Conservation (phyloP, 2,888 invertebrate species). For the Ditula angustiorana region DNA sequence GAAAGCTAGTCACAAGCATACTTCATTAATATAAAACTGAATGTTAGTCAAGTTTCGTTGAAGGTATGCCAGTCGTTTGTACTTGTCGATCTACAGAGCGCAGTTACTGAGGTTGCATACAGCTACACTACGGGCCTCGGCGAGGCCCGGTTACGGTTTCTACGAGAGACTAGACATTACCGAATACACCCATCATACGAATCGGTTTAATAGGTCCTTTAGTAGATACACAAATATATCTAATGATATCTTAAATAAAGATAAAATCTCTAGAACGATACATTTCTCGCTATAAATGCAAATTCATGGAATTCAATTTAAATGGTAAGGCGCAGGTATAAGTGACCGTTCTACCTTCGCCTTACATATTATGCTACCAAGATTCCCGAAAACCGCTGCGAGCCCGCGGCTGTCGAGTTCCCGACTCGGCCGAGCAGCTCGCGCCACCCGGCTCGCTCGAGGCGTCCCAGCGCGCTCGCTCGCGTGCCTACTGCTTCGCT, state of each 20-base stretch:
- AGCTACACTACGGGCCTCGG: conserved; percentile 64
- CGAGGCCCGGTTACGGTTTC: conserved; percentile 61
- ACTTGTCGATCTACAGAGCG: conserved; percentile 75
- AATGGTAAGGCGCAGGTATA: conserved; percentile 65
- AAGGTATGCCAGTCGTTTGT: conserved; percentile 79
- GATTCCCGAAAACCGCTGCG: conserved; percentile 58
- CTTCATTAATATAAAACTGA: conserved; percentile 44
- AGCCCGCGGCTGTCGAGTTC: conserved; percentile 3
- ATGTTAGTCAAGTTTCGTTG: conserved; percentile 62
- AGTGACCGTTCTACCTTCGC: conserved; percentile 51
- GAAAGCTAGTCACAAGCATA: conserved; percentile 26
- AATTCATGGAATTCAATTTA: conserved; percentile 85
- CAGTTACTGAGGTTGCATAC: conserved; percentile 62
- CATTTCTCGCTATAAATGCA: conserved; percentile 84
- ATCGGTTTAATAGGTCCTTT: conserved; percentile 73
- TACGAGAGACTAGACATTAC: conserved; percentile 79
- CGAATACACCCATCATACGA: conserved; percentile 73
- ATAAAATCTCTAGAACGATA: conserved; percentile 84
- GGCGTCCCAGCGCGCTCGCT: conserved; percentile 4
- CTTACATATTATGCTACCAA: conserved; percentile 83
- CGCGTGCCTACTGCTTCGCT: conserved; percentile 22
- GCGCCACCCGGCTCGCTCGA: background rate
- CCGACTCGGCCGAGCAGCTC: background rate
- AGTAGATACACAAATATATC: conserved; percentile 65
- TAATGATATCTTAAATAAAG: conserved; percentile 80